Evolutionary conservation across 1,140 invertebrate species (phyloP).

Genomic region (honey bee (Apis mellifera)): DNA sequence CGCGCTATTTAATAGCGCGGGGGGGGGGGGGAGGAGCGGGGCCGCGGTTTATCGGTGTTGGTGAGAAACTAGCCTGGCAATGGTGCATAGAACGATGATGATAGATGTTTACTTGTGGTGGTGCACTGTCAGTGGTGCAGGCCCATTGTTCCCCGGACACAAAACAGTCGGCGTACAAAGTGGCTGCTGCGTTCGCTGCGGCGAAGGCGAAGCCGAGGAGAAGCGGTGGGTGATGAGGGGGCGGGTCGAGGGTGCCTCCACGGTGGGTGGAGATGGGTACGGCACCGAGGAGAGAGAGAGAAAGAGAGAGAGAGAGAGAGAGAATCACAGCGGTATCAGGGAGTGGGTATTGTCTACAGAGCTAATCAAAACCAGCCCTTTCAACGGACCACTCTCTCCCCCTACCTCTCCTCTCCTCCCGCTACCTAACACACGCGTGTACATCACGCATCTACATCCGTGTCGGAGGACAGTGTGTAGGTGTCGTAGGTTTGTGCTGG

Average conservation of each 20-base stretch:
- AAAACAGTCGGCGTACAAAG: slow-evolving; percentile 81
- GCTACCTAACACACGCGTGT: slow-evolving; percentile 25
- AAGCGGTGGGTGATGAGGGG: slow-evolving; percentile 51
- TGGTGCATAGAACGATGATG: slow-evolving; percentile 43
- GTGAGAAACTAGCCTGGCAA: slow-evolving; percentile 46
- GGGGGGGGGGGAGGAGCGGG: neutral
- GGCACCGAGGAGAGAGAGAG: slow-evolving; percentile 36
- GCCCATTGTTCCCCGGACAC: slow-evolving; percentile 79
- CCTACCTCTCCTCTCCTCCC: slow-evolving; percentile 3
- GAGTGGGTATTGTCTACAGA: slow-evolving; percentile 80
- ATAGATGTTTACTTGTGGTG: slow-evolving; percentile 52
- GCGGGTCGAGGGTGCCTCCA: slow-evolving; percentile 53
- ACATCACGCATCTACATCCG: neutral
- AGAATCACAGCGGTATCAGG: slow-evolving; percentile 75
- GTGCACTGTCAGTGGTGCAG: slow-evolving; percentile 76
- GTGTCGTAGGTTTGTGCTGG: neutral
- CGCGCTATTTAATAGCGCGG: slow-evolving; percentile 36
- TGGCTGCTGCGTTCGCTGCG: slow-evolving; percentile 76
- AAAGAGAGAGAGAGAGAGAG: slow-evolving; percentile 52
- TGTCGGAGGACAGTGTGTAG: neutral
- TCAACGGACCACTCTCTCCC: slow-evolving; percentile 74
- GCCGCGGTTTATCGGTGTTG: slow-evolving; percentile 38
- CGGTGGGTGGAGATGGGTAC: slow-evolving; percentile 57
- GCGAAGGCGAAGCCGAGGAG: slow-evolving; percentile 64
- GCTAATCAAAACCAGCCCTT: slow-evolving; percentile 82